Evolutionary conservation across 2,797 vertebrate species (phyloP), one percentile per base, ranked within the genome.

Genomic region (Hyperoplus immaculatus): DNA sequence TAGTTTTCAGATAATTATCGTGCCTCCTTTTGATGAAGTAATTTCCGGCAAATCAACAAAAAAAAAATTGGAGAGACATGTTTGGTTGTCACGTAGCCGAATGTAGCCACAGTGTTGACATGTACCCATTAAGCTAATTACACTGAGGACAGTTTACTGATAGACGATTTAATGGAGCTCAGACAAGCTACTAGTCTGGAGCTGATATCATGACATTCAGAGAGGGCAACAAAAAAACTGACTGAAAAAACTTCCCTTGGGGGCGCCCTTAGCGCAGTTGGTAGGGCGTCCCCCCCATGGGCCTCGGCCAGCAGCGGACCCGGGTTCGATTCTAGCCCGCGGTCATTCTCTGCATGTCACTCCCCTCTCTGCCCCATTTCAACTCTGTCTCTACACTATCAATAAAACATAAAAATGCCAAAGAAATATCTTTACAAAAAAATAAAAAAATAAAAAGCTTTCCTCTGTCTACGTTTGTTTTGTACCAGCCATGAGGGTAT

Each of bases 1-100:
- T 85, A 76, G 65, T 69, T 90, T 86, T 46, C 62, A 80, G 80
- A 92, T 81, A 87, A 12, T n/a, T 82, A 86, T 72, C 70, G 67
- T 69, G 69, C 64, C 57, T 78, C 21, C 45, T 72, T 84, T 77
- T 77, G 69, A 87, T 88, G 53, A 87, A 74, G 81, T 89, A 72
- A 91, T 84, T 76, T 72, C 42, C 70, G 71, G 42, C 70, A 18
- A 16, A 46, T 46, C 15, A 65, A 83, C 47, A 80, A 80, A 67
- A 75, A 49, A 21, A 42, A 39, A 42, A 53, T 45, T 75, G 59
- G 1, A 46, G 58, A 76, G 78, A 76, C 72, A 16, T 61, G 83
- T 72, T 79, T 2, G 72, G 67, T 5, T 5, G 79, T 82, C 90
- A 92, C 80, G 79, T 90, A 90, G 84, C 65, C 46, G 51, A 72